Evolutionary conservation across 2,888 invertebrate genomes (phyloP), one percentile per base, ranked within the genome.

Genomic region (Mesopsocus fuscifrons): DNA sequence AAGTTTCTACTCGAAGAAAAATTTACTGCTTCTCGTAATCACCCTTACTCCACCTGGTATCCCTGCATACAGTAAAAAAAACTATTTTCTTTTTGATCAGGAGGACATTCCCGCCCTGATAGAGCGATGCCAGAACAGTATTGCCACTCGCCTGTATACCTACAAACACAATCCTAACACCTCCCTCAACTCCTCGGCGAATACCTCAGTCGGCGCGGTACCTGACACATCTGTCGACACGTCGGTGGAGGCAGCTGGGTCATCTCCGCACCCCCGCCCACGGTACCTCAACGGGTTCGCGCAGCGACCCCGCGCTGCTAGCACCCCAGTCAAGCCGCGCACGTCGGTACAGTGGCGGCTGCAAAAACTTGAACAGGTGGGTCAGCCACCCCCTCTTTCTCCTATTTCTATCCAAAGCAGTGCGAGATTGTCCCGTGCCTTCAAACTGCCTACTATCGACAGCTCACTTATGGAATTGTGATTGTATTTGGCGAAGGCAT

Each of bases 271-370:
- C 8, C 26, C 20, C 4, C 26, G 26, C 8, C 26, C 20, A 5
- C 17, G 4, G 5, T 18, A 17, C 8, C 8, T 18, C 13, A 38
- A 38, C 20, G 38, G 38, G 4, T 38, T 38, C 38, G 38, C 18
- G 15, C 8, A 6, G 20, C 9, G 11, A 20, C 38, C 38, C 5
- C 17, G 20, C 16, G 38, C 38, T 38, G 17, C 38, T 3, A 38
- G 38, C 38, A 38, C 38, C n/a, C 38, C 38, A 5, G 6, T 38
- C 9, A 38, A 20, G 20, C 21, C 38, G 15, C 15, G 8, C n/a
- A 20, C 38, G 5, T 13, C 38, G 3, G 21, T 20, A 5, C 6
- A 17, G 20, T 4, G 18, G 21, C 15, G 21, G 20, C 15, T 38
- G 4, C 18, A 38, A 5, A 38, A 20, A 38, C 21, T 38, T n/a